Evolutionary conservation across 2,888 invertebrate species (phyloP).

Genomic region (Torymus aiolomorphi): DNA sequence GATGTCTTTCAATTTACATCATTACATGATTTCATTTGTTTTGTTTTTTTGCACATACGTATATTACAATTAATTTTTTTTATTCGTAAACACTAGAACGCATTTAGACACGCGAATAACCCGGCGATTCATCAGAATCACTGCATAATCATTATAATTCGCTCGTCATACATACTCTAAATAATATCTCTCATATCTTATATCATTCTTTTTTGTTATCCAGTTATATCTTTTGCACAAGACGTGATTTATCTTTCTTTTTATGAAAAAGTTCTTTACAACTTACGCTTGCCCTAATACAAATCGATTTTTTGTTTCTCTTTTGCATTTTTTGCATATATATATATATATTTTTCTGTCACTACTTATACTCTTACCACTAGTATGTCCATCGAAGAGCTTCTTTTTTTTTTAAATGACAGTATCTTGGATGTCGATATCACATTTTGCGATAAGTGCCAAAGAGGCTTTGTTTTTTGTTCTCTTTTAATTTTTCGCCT

Average conservation of each 20-base stretch:
- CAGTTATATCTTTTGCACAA: constrained; percentile 34
- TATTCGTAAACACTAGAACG: constrained; percentile 53
- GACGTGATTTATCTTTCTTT: constrained; percentile 32
- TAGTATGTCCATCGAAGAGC: constrained; percentile 50
- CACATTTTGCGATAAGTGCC: constrained; percentile 71
- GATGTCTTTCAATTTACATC: constrained; percentile 63
- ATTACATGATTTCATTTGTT: constrained; percentile 65
- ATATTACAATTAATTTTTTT: constrained; percentile 64
- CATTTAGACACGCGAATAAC: constrained; percentile 51
- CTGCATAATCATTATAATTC: constrained; percentile 38
- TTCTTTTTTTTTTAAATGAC: constrained; percentile 62
- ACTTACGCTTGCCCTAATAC: constrained; percentile 39
- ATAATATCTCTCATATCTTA: constrained; percentile 60
- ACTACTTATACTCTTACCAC: constrained; percentile 54
- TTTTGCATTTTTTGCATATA: constrained; percentile 29
- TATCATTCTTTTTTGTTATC: constrained; percentile 58
- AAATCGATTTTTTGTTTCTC: constrained; percentile 44
- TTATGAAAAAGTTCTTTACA: constrained; percentile 54
- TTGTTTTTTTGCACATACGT: constrained; percentile 60
- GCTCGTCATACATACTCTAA: constrained; percentile 56
- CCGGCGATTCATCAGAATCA: constrained; percentile 50
- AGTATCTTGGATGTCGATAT: constrained; percentile 73
- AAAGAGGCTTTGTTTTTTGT: constrained; percentile 19
- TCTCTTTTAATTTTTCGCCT: constrained; percentile 21
- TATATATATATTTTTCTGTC: constrained; percentile 20